phyloP scores from a whole-genome alignment of 2,888 invertebrate species.

The Yponomeuta plumbellus region DNA sequence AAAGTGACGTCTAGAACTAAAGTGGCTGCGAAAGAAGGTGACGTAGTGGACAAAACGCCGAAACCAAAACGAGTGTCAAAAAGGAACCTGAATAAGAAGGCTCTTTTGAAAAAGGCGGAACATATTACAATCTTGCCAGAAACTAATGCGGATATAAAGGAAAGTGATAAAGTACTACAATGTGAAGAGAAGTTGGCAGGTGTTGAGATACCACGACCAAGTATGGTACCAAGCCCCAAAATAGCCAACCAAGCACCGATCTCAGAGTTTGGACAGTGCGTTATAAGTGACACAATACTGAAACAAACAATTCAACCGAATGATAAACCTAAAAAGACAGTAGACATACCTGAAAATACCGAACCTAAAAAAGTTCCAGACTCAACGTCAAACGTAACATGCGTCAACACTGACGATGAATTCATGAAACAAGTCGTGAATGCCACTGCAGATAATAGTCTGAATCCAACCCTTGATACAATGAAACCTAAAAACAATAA shows the following conservation, averaged over 20 bases:
- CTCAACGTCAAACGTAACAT: not conserved
- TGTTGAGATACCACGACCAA: not conserved
- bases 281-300: not conserved
- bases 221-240: not conserved
- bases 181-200: slow-evolving; percentile 35
- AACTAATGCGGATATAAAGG: not conserved
- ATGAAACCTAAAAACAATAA: not conserved
- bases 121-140: not conserved
- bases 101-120: slow-evolving; percentile 20
- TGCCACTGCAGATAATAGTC: not conserved
- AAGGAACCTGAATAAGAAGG: not conserved
- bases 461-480: not conserved
- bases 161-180: slow-evolving; percentile 25
- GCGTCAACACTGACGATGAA: not conserved
- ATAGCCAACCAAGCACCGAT: not conserved
- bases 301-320: not conserved
- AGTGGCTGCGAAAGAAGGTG: not conserved
- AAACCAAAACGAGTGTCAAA: slow-evolving; percentile 17
- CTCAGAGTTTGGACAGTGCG: not conserved
- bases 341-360: not conserved
- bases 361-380: not conserved
- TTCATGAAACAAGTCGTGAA: not conserved
- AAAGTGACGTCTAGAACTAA: slow-evolving; percentile 21
- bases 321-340: not conserved
- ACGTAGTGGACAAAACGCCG: not conserved